phyloP scores from a whole-genome alignment of 2,888 invertebrate species.

The Odontocolon sp. region DNA sequence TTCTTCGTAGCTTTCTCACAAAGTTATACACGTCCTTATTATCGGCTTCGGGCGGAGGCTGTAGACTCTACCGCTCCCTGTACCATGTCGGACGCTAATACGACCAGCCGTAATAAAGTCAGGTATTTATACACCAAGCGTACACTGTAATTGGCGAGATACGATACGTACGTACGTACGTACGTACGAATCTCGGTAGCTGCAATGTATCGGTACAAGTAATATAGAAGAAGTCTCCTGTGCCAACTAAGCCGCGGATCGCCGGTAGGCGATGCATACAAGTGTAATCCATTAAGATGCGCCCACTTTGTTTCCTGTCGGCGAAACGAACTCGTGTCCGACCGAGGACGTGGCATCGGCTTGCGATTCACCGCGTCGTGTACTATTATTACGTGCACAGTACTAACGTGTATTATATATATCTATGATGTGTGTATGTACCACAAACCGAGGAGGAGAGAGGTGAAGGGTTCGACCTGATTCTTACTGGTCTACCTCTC shows the following conservation, averaged over 20 bases:
- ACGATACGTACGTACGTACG: constrained; percentile 36
- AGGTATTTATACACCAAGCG: constrained; percentile 71
- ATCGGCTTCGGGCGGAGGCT: constrained; percentile 35
- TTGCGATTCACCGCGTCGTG: constrained; percentile 19
- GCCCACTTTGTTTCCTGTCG: constrained; percentile 68
- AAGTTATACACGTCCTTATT: constrained; percentile 50
- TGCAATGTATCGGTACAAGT: not conserved
- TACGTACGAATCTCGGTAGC: not conserved
- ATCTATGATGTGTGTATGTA: no score
- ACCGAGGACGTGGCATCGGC: constrained; percentile 22
- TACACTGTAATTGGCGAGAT: constrained; percentile 73
- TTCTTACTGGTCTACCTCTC: constrained; percentile 22
- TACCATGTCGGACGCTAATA: constrained; percentile 1
- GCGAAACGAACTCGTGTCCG: constrained; percentile 52
- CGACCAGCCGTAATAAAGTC: constrained; percentile 50
- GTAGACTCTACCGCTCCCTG: constrained; percentile 31
- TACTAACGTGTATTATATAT: no score
- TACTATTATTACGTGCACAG: constrained; percentile 28
- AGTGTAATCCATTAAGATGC: constrained; percentile 77
- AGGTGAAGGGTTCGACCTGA: constrained; percentile 25
- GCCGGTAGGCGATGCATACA: constrained; percentile 72
- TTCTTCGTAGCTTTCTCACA: constrained; percentile 12
- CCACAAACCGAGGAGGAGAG: constrained; percentile 4
- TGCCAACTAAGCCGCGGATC: constrained; percentile 47
- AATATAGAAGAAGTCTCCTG: not conserved